These are phyloP conservation scores for Cirrhinus mrigala DNA, from an alignment of 2,797 vertebrate genomes.

Conservation along the genomic window DNA sequence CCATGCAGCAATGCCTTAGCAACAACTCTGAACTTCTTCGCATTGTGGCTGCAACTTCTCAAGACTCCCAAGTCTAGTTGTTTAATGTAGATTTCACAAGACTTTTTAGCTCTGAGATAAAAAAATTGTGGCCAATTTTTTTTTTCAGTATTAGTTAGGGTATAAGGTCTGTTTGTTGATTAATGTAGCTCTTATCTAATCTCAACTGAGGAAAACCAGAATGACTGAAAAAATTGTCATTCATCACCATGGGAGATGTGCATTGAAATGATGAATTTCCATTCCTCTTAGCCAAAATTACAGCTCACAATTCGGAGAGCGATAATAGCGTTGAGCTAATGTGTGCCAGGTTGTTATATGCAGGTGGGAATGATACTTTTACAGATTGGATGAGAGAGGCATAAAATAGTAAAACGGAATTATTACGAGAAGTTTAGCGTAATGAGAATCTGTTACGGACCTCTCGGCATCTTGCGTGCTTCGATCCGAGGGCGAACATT, in stretches of 20 bases:
- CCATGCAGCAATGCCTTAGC: not conserved
- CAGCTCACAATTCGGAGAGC: slow-evolving; percentile 10
- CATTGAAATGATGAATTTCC: slow-evolving; percentile 21
- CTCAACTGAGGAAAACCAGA: not conserved
- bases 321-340: slow-evolving; percentile 39
- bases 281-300: slow-evolving; percentile 42
- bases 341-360: slow-evolving; percentile 31
- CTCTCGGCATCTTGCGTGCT: not conserved
- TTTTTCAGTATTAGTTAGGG: not conserved
- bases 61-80: not conserved
- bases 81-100: not conserved
- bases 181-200: slow-evolving; percentile 4
- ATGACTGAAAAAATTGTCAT: not conserved
- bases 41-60: too few species aligned
- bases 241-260: slow-evolving; percentile 26
- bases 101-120: not conserved
- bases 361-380: slow-evolving; percentile 29
- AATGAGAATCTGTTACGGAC: slow-evolving; percentile 23
- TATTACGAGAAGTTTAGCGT: slow-evolving; percentile 18
- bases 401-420: slow-evolving; percentile 26
- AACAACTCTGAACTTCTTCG: not conserved
- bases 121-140: not conserved
- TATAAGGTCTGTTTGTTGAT: slow-evolving; percentile 1
- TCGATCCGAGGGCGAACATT: slow-evolving; percentile 1
- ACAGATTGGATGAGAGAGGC: slow-evolving; percentile 41